phyloP scores from a whole-genome alignment of 2,797 vertebrate genomes.

The Enteromius trimaculatus region DNA sequence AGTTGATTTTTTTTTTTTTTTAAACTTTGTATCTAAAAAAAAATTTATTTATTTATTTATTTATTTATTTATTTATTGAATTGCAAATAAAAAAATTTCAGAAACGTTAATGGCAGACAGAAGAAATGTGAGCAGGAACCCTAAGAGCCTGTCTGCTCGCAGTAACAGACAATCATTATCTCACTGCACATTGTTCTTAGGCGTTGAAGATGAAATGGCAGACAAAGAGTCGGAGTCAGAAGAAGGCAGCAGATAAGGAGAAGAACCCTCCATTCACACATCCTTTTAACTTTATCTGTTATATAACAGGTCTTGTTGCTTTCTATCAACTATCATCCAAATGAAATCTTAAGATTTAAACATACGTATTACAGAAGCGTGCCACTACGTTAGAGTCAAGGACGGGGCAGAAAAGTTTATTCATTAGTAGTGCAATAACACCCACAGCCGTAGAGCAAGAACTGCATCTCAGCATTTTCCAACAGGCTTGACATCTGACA shows the following conservation, averaged over 20 bases:
- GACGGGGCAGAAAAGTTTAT: conserved; percentile 22
- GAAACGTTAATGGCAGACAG: background rate
- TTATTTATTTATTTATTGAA: too few relatives aligned
- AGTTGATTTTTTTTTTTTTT: background rate
- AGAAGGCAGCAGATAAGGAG: conserved; percentile 52
- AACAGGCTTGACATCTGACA: conserved; percentile 26
- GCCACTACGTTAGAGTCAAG: background rate
- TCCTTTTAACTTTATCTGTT: background rate
- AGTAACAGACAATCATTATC: conserved; percentile 59
- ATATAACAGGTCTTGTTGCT: background rate
- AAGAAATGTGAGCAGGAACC: conserved; percentile 6
- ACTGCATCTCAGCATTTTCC: conserved; percentile 24
- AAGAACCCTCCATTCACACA: background rate
- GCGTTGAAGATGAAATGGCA: conserved; percentile 42
- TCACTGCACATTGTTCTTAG: conserved; percentile 49
- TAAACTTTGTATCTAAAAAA: background rate
- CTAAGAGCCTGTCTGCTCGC: background rate
- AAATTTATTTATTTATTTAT: too few relatives aligned
- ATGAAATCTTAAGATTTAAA: conserved; percentile 11
- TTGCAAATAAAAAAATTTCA: too few relatives aligned
- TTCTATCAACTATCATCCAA: background rate
- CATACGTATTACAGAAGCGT: background rate
- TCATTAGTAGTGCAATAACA: background rate
- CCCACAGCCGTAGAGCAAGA: background rate
- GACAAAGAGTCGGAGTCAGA: conserved; percentile 29